These are phyloP conservation scores for Micropterix aruncella DNA, from an alignment of 2,888 invertebrate genomes.

Conservation along the genomic window DNA sequence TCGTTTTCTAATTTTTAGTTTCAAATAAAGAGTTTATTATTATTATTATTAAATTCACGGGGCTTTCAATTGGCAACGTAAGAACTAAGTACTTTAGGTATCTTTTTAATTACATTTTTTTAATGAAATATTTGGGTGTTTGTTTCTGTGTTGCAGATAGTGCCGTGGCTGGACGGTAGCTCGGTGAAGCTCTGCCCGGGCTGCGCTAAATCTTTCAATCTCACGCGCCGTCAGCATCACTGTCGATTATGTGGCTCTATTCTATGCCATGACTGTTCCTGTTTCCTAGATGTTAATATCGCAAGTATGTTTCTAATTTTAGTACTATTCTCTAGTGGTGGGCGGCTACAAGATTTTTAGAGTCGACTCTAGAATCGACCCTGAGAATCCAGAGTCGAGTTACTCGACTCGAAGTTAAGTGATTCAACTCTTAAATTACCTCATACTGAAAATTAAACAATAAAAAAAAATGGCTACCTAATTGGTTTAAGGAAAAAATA, in stretches of 20 bases:
- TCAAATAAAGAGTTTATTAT: too few relatives aligned
- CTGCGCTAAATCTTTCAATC: slow-evolving; percentile 79
- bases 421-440: too few relatives aligned
- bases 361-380: too few relatives aligned
- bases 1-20: too few relatives aligned
- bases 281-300: slow-evolving; percentile 63
- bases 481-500: too few relatives aligned
- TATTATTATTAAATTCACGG: neutral
- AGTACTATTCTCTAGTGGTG: slow-evolving; percentile 7
- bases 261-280: slow-evolving; percentile 84
- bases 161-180: slow-evolving; percentile 88
- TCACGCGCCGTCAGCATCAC: slow-evolving; percentile 87
- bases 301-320: slow-evolving; percentile 75
- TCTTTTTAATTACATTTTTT: neutral
- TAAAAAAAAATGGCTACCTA: too few relatives aligned
- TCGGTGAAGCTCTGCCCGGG: slow-evolving; percentile 82
- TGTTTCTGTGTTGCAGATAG: slow-evolving; percentile 39
- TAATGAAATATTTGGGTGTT: too few relatives aligned
- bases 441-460: too few relatives aligned
- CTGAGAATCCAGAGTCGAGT: too few relatives aligned
- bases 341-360: too few relatives aligned
- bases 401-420: too few relatives aligned
- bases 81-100: neutral
- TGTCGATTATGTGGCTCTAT: slow-evolving; percentile 90
- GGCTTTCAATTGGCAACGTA: neutral